These are phyloP conservation scores for Amphipyra berbera DNA, from an alignment of 2,888 invertebrate genomes.

Conservation along the genomic window DNA sequence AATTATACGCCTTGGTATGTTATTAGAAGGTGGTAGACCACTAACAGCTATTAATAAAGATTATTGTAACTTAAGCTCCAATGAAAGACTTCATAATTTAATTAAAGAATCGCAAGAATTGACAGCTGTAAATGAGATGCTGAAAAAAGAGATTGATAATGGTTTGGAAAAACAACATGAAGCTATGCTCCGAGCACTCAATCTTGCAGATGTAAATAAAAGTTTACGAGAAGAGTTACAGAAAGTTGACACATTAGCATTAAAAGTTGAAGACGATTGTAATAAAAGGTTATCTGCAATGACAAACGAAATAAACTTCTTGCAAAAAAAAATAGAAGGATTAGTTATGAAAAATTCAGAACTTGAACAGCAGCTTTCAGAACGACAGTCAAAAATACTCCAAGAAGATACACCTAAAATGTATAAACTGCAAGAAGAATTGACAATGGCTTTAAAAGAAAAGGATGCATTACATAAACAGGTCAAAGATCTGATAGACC, in stretches of 20 bases:
- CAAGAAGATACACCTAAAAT: constrained; percentile 57
- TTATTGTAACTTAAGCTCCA: constrained; percentile 90
- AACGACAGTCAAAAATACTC: constrained; percentile 57
- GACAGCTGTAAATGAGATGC: constrained; percentile 89
- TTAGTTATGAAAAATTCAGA: constrained; percentile 80
- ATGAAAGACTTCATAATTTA: constrained; percentile 89
- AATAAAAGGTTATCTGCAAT: constrained; percentile 92
- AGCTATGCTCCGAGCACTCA: constrained; percentile 94
- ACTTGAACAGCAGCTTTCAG: constrained; percentile 90
- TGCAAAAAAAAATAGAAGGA: constrained; percentile 90
- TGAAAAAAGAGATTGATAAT: constrained; percentile 86
- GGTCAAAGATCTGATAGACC: constrained; percentile 84
- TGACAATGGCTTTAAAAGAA: constrained; percentile 73
- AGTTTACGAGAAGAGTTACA: constrained; percentile 92
- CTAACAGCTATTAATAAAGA: constrained; percentile 91
- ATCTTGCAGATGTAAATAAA: constrained; percentile 93
- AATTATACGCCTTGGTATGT: constrained; percentile 91
- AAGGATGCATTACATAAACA: constrained; percentile 83
- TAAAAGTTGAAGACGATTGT: constrained; percentile 94
- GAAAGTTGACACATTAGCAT: constrained; percentile 93
- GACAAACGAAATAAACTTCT: constrained; percentile 89
- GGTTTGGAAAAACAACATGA: constrained; percentile 93
- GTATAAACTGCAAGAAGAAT: constrained; percentile 68
- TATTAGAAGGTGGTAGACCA: constrained; percentile 93
- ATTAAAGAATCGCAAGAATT: constrained; percentile 90